Evolutionary conservation across 2,113 vertebrate species (phyloP).

Genomic region (Serinus canaria): DNA sequence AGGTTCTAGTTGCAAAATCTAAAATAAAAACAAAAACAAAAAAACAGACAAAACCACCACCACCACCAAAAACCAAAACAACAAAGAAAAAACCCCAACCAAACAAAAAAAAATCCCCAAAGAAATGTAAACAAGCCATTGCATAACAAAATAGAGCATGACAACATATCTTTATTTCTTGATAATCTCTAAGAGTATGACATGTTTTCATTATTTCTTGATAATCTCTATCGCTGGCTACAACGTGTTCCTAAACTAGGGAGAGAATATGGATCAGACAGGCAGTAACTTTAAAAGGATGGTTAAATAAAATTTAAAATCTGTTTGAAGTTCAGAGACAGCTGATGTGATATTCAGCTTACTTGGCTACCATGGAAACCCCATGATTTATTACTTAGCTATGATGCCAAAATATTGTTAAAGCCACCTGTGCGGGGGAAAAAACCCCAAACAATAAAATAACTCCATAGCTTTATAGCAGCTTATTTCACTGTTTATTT

Average conservation of each 20-base stretch:
- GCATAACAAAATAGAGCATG: background rate
- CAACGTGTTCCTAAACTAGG: background rate
- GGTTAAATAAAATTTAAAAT: background rate
- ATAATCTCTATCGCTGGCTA: background rate
- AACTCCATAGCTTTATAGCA: background rate
- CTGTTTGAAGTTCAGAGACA: background rate
- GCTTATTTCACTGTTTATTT: background rate
- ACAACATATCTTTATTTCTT: background rate
- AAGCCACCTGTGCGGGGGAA: background rate
- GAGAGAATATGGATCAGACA: background rate
- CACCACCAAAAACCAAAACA: background rate
- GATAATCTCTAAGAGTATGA: background rate
- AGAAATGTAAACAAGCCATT: no score
- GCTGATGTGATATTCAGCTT: background rate
- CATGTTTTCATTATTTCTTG: background rate
- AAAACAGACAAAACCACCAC: background rate
- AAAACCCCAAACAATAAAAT: background rate
- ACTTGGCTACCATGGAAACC: background rate
- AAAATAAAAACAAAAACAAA: background rate
- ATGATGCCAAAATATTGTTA: background rate
- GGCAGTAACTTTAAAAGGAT: background rate
- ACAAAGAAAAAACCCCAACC: background rate
- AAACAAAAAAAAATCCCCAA: background rate
- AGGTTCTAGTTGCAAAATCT: background rate
- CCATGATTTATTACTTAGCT: background rate